These are phyloP conservation scores for Myzus persicae DNA, from an alignment of 1,140 invertebrate species.

Conservation along the genomic window DNA sequence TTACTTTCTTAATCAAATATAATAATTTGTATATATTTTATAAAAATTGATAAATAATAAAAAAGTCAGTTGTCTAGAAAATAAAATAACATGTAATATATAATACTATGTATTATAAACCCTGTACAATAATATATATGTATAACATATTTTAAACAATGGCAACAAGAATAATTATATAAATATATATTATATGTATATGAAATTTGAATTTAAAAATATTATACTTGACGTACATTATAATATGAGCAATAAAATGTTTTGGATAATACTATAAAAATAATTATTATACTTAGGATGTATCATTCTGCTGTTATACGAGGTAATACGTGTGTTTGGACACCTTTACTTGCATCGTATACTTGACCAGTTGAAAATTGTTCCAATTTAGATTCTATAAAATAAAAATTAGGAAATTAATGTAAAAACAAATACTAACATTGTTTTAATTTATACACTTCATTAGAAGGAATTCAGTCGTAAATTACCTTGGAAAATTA, in stretches of 20 bases:
- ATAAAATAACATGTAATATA: neutral
- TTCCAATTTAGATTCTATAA: slow-evolving; percentile 72
- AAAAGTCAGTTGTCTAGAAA: neutral
- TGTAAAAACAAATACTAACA: neutral
- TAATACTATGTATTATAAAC: slow-evolving; percentile 30
- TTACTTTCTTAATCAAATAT: neutral
- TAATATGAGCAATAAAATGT: slow-evolving; percentile 39
- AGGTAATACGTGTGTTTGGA: slow-evolving; percentile 85
- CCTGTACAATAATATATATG: slow-evolving; percentile 38
- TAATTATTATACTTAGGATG: slow-evolving; percentile 33
- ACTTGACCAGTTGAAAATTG: slow-evolving; percentile 87
- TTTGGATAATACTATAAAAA: slow-evolving; percentile 17
- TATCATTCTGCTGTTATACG: slow-evolving; percentile 61
- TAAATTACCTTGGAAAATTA: neutral
- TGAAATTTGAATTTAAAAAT: slow-evolving; percentile 30
- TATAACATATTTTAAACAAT: slow-evolving; percentile 26
- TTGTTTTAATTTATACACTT: neutral
- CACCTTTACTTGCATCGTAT: slow-evolving; percentile 86
- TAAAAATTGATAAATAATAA: slow-evolving; percentile 23
- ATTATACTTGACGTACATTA: neutral
- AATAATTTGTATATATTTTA: slow-evolving; percentile 21
- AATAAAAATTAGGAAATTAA: neutral
- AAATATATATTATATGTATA: slow-evolving; percentile 9
- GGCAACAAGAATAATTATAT: slow-evolving; percentile 49
- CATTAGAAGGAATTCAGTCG: neutral